Percentiles rank a stretch among this genome's conserved stretches.
phyloP scores from a whole-genome alignment of 2,888 invertebrate genomes.

The Dynastes tityus region DNA sequence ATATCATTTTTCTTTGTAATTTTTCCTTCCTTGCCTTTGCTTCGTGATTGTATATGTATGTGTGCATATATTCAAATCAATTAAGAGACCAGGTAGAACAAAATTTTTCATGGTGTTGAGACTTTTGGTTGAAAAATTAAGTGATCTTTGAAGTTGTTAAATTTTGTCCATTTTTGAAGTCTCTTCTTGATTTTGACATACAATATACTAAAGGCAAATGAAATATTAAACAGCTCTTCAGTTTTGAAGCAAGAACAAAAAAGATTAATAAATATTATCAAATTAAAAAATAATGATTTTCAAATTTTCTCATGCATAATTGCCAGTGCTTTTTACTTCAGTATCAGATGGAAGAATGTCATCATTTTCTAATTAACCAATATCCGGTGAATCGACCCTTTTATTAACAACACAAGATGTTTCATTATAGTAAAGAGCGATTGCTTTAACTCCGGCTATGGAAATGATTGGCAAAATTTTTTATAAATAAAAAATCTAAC shows the following conservation, averaged over 20 bases:
- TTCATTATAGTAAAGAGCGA: background rate
- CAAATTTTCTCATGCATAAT: background rate
- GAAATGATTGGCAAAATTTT: slow-evolving; percentile 7
- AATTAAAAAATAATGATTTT: background rate
- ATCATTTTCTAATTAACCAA: slow-evolving; percentile 33
- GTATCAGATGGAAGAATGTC: slow-evolving; percentile 5
- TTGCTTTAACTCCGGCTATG: slow-evolving; percentile 3
- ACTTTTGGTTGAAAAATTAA: background rate
- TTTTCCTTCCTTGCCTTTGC: background rate
- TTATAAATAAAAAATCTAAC: background rate
- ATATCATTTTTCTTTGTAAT: slow-evolving; percentile 2
- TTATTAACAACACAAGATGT: background rate
- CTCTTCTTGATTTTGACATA: slow-evolving; percentile 3
- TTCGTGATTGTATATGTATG: background rate
- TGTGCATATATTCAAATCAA: background rate
- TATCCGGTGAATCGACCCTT: slow-evolving; percentile 22
- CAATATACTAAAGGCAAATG: background rate
- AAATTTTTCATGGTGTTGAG: no score
- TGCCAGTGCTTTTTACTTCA: background rate
- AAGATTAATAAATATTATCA: background rate
- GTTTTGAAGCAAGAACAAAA: background rate
- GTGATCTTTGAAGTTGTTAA: background rate
- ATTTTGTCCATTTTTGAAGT: no score
- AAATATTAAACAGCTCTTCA: slow-evolving; percentile 4
- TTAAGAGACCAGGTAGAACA: no score